Percentiles rank a stretch among this genome's conserved stretches.
Evolutionary conservation across 2,113 vertebrate genomes (phyloP).

Genomic region (Mixornis gularis): DNA sequence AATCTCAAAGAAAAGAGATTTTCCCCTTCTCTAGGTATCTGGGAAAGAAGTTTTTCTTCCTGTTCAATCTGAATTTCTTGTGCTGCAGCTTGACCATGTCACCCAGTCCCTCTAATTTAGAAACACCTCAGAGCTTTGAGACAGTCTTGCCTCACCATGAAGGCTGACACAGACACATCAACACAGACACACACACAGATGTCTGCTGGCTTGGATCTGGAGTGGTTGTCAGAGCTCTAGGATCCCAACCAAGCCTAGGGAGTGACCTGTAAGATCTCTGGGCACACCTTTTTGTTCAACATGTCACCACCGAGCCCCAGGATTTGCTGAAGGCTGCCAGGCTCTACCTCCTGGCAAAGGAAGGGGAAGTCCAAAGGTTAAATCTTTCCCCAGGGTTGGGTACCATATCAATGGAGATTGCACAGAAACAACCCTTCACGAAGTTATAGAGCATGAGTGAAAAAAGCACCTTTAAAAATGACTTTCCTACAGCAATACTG

Average conservation of each 20-base stretch:
- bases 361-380: not conserved
- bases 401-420: not conserved
- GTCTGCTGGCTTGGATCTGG: not conserved
- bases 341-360: not conserved
- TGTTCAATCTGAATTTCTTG: not conserved
- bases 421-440: not conserved
- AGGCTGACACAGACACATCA: not conserved
- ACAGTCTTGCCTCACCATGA: rapidly evolving
- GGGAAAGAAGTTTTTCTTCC: not conserved
- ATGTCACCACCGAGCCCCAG: rapidly evolving
- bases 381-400: not conserved
- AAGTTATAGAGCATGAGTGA: not conserved
- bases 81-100: not conserved
- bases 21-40: not conserved
- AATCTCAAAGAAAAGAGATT: not conserved
- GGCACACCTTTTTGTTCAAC: not conserved
- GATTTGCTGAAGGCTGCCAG: not conserved
- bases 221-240: not conserved
- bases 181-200: not conserved
- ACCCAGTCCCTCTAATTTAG: not conserved
- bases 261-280: not conserved
- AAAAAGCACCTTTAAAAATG: not conserved
- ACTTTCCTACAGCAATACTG: not conserved
- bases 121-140: not conserved
- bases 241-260: not conserved